Base-by-base conservation (phyloP, 1,140 invertebrate species). In the Ips typographus region DNA sequence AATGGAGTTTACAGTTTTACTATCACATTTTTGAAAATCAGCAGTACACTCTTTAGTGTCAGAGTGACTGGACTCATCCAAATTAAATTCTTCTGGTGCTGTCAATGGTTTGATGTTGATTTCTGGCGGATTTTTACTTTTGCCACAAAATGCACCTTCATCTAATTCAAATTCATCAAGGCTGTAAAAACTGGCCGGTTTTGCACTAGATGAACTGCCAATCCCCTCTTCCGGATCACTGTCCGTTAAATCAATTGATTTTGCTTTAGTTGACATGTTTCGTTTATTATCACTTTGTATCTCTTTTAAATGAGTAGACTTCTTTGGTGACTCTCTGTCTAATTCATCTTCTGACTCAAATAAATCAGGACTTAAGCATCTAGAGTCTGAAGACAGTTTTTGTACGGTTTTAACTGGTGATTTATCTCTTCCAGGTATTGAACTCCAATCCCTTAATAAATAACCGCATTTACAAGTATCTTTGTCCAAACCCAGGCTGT, bases 351-450 rank as follows among this genome's bases (percentile, higher is more conserved):
- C 75, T 7, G 77, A 79, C n/a, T 57, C 72, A 80, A 86, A 86
- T 60, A 86, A 75, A 77, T 86, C 85, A 47, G 85, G 85, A 8
- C 84, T 85, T 57, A 71, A 55, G 77, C 81, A 78, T 63, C 59
- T 60, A 47, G 1, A 41, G 44, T 49, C 44, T 8, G 44, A 8
- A 49, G 44, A 49, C 22, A 49, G 22, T 55, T n/a, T 55, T 6
- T 55, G n/a, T 2, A 2, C n/a, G 37, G 36, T 6, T 55, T 55
- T 55, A 55, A 49, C 41, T 53, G 74, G 75, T 57, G 72, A 76
- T 55, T 53, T 71, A 22, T 78, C 75, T 73, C 77, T 71, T n/a
- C 76, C 76, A 43, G 74, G 64, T 36, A 77, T 80, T 51, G 63
- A 49, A 38, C 70, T 63, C 79, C 79, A 80, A 53, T 77, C 71